These are phyloP conservation scores for Herminia tarsipennalis DNA, from an alignment of 2,888 invertebrate genomes.

Conservation along the genomic window DNA sequence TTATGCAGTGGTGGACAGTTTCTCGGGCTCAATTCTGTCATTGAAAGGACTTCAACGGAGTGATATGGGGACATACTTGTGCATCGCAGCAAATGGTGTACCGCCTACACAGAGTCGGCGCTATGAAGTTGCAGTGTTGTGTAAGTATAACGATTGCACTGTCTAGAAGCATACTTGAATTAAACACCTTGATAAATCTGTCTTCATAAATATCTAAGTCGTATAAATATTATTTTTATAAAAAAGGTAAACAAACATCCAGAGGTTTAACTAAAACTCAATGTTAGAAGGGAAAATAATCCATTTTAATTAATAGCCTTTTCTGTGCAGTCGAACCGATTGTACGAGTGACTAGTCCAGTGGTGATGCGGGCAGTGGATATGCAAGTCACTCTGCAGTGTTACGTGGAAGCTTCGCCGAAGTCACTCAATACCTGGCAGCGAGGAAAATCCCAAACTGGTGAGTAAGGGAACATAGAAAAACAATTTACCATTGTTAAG, in stretches of 20 bases:
- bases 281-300: not conserved
- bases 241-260: too few relatives aligned
- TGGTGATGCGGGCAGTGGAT: slow-evolving; percentile 92
- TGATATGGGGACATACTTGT: slow-evolving; percentile 94
- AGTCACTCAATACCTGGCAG: slow-evolving; percentile 93
- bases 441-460: slow-evolving; percentile 69
- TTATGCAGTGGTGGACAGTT: slow-evolving; percentile 86
- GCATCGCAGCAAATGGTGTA: slow-evolving; percentile 93
- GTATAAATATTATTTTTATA: too few relatives aligned
- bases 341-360: slow-evolving; percentile 92
- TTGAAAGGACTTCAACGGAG: slow-evolving; percentile 90
- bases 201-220: too few relatives aligned
- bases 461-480: slow-evolving; percentile 27
- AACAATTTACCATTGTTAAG: not conserved
- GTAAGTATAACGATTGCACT: too few relatives aligned
- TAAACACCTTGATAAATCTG: too few relatives aligned
- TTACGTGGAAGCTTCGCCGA: slow-evolving; percentile 94
- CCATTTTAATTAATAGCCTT: not conserved
- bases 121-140: slow-evolving; percentile 92
- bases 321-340: slow-evolving; percentile 90
- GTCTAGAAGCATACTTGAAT: too few relatives aligned
- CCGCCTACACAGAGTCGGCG: slow-evolving; percentile 94
- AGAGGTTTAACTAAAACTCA: too few relatives aligned
- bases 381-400: slow-evolving; percentile 93
- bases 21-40: slow-evolving; percentile 89